Evolutionary conservation across 2,797 vertebrate species (phyloP), one percentile per base, ranked within the genome.

Genomic region (Cygnus olor): DNA sequence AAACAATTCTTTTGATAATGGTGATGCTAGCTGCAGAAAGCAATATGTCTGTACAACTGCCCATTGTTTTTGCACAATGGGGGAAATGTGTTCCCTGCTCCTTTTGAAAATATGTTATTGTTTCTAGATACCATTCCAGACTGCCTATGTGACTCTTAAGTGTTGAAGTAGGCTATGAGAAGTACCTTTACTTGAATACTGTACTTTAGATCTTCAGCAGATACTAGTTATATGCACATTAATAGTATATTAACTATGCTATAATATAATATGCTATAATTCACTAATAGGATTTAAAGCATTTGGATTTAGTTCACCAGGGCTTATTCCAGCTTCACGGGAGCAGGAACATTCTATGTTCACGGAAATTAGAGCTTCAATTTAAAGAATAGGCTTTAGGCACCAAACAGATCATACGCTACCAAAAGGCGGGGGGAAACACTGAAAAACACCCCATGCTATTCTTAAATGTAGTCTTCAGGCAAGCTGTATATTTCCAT

Each of bases 381-480:
- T 88, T 92, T 64, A 64, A 82, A 89, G 92, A 80, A 69, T 14
- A 54, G 58, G 16, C 61, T 94, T 95, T 58, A 88, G 65, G 81
- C 49, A 89, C 5, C n/a, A 78, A 89, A 77, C 8, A 68, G 56
- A 92, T 54, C 51, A 82, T 11, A 56, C 13, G 6, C 44, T 32
- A 73, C 30, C 34, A 56, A 70, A 83, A 40, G 1, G 6, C 8
- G n/a, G 14, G 10, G 15, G 73, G 78, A 28, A 73, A 66, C 64
- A 72, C 42, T 60, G n/a, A 70, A 57, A 69, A 90, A 1, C 13
- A 90, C 24, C 7, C 44, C 11, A 9, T 10, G 71, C 76, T 84
- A n/a, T 38, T 88, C 58, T 64, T 79, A 87, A 80, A 60, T 27
- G 32, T 24, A 36, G 32, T 56, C 34, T 53, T 20, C 49, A 83